phyloP scores from a whole-genome alignment of 2,797 vertebrate genomes.

The Phataginus tricuspis region DNA sequence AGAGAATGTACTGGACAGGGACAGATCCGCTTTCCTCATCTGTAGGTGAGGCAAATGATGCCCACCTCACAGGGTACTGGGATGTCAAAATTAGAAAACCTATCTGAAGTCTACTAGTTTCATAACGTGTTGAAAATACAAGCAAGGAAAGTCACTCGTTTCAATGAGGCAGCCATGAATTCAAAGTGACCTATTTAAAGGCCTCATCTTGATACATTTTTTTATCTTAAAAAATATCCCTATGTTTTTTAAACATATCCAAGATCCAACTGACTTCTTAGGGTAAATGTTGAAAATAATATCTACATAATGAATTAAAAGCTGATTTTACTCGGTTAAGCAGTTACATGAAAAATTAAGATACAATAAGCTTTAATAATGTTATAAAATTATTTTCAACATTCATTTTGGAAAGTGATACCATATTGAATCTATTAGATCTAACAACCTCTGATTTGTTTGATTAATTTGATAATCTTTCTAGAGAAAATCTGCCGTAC shows the following conservation, averaged over 20 bases:
- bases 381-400: background rate
- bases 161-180: background rate
- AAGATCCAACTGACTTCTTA: background rate
- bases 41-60: background rate
- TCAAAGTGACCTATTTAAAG: background rate
- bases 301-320: constrained; percentile 1
- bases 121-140: background rate
- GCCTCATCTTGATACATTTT: background rate
- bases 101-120: background rate
- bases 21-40: background rate
- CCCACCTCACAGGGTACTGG: background rate
- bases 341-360: background rate
- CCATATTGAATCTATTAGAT: background rate
- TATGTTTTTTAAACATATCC: background rate
- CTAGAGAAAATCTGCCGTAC: background rate
- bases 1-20: background rate
- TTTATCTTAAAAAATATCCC: background rate
- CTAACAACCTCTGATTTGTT: background rate
- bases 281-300: background rate
- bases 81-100: background rate
- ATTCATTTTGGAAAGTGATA: background rate
- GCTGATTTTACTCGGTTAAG: background rate
- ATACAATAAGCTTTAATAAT: background rate
- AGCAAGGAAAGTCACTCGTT: background rate
- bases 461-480: background rate